Base-by-base conservation (phyloP, 2,113 vertebrate genomes). In the Ageneiosus marmoratus region DNA sequence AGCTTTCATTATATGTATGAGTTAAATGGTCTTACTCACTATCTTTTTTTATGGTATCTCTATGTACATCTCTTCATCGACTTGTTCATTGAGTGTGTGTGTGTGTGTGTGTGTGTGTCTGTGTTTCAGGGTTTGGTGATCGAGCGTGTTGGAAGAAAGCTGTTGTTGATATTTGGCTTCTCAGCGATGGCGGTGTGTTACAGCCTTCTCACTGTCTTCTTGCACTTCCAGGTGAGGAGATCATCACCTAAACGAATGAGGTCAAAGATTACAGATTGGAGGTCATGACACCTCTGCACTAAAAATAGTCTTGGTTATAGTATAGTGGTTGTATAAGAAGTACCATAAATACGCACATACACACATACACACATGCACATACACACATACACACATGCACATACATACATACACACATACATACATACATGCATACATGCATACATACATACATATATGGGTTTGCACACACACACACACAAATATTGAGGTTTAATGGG, bases 81-180 rank as follows among this genome's bases (percentile, higher is more conserved):
- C 24, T 29, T 24, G 13, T 50, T 24, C 1, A 12, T n/a, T 41
- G 44, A 55, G 29, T 53, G 51, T 75, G 2, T 81, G 10, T 65
- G 29, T 65, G 44, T 77, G 63, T 67, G 29, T 67, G 63, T 67
- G n/a, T 74, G 46, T 75, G 16, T 51, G 27, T 75, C 2, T 81
- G 13, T 53, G 51, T 75, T 81, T 48, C 87, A 99, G 97, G 95
- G 97, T 18, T 90, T 99, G 77, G 95, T 96, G 55, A 96, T 98
- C 2, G 97, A 99, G 76, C 91, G 91, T 0, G 91, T 97, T 0
- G 97, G 97, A 5, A 93, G 97, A 56, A 95, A 94, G 29, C 94
- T 94, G 4, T 94, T 99, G 5, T 94, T 99, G 82, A 97, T 97
- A 0, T 96, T 97, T 0, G 97, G 97, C 11, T 99, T 99, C 72